Evolutionary conservation across 2,888 invertebrate species (phyloP), one percentile per base, ranked within the genome.

Genomic region (Ennomos erosarius): DNA sequence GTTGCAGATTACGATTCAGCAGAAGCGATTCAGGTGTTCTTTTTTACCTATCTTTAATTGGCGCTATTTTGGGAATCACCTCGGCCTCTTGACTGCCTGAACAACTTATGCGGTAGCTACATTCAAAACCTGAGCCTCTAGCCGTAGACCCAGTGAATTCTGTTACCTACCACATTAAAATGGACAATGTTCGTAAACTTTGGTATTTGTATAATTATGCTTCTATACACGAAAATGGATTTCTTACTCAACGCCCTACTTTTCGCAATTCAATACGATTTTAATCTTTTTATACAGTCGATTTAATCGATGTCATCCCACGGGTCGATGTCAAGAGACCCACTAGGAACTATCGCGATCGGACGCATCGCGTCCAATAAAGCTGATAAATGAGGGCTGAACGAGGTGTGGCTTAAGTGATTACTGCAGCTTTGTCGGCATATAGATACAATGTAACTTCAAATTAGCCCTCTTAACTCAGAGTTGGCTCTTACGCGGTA

Each of bases 361-460:
- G 76, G 76, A 75, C 71, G 71, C 71, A 75, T 78, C 72, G 73
- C 65, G 76, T 75, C 77, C 81, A 82, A 80, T 84, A 82, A 78
- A 78, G 73, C 76, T 84, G 85, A 90, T 85, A 85, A 84, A 90
- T 79, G 82, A 81, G 73, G 69, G 69, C 69, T 69, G 67, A 71
- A 70, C 70, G 70, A 82, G 88, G 88, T 74, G 88, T 77, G 89
- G 85, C 83, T 81, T 88, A 89, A 90, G 91, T 90, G 89, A 90
- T 90, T 90, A 89, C 88, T 89, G 88, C 89, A 87, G 89, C 85
- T 81, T 83, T 76, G 64, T 70, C 70, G 67, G 66, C 66, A 49
- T 53, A 62, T 60, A 74, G 67, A 67, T 67, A 64, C 61, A 59
- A 67, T 68, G 63, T 66, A 76, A 76, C 68, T 58, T 61, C 45